These are phyloP conservation scores for Osmoderma eremita DNA, from an alignment of 2,888 invertebrate genomes.

Conservation along the genomic window DNA sequence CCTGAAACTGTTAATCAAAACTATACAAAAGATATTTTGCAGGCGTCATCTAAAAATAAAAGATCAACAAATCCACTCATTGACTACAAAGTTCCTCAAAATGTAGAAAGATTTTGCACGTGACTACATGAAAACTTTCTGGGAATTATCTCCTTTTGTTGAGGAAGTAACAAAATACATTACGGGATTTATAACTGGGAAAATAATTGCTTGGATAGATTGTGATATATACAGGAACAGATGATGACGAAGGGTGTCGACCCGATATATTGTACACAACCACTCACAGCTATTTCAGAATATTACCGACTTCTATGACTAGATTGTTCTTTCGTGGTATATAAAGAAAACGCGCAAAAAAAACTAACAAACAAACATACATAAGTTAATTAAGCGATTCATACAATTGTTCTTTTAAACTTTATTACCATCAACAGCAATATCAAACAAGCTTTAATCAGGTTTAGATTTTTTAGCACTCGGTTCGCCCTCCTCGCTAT, in stretches of 20 bases:
- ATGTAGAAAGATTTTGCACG: slow-evolving; percentile 9
- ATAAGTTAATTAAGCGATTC: too few species aligned
- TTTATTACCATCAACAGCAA: too few species aligned
- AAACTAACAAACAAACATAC: too few species aligned
- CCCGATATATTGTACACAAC: too few species aligned
- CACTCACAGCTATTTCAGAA: too few species aligned
- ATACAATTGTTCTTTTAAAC: too few species aligned
- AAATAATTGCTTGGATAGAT: slow-evolving; percentile 3
- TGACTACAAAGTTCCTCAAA: background rate
- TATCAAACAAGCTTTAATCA: slow-evolving; percentile 30
- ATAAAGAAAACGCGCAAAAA: too few species aligned
- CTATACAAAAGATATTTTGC: slow-evolving; percentile 14
- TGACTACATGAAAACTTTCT: slow-evolving; percentile 4
- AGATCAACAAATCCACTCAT: background rate
- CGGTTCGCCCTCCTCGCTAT: slow-evolving; percentile 63
- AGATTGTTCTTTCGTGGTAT: too few species aligned
- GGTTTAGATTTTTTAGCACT: slow-evolving; percentile 57
- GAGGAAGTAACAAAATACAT: slow-evolving; percentile 5
- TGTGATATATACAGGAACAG: background rate
- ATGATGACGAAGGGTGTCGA: too few species aligned
- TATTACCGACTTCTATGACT: too few species aligned
- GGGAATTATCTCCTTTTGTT: slow-evolving; percentile 3
- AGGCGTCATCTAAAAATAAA: slow-evolving; percentile 6
- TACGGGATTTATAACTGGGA: background rate
- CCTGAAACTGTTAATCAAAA: too few species aligned